Base-by-base conservation (phyloP, 2,113 vertebrate species). In the Rhinogobius similis region DNA sequence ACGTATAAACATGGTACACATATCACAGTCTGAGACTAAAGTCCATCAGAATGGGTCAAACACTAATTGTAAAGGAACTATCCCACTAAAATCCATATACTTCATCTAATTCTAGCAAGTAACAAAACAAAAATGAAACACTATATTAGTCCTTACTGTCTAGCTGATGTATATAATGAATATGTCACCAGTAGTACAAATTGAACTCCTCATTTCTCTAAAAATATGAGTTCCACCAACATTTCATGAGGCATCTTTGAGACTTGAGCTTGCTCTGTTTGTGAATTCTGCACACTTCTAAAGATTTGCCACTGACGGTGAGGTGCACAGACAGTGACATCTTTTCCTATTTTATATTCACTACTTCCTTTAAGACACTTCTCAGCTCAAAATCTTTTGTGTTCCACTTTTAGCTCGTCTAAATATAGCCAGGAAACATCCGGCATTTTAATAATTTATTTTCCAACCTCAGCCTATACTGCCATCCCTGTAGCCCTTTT, bases 371-470 rank as follows among this genome's bases (percentile, higher is more conserved):
- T 65, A 82, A 76, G 61, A 44, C 50, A 10, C 1, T 62, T 67
- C 75, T 73, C 67, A 68, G 43, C 74, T 80, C 10, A 21, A 80
- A n/a, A 69, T 83, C 73, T 66, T 79, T 80, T 81, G 72, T 83
- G 73, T 66, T 67, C 75, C 81, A 64, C 70, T 88, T 85, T 86
- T 76, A 86, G 80, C 76, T 70, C 56, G 58, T 83, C 86, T 89
- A 91, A 76, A 87, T 88, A 85, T 90, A 87, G 85, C n/a, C 58
- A 46, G 65, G 82, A 88, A 85, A 80, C 75, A 67, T 72, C 70
- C 78, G 67, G 46, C 53, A 81, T 85, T 86, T 89, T 67, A 87
- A 87, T 85, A 65, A 88, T 89, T 84, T 82, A 85, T 88, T 82
- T 36, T 69, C 59, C 43, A 52, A 82, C 67, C 86, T 82, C 72